These are phyloP conservation scores for Eupsittula cactorum DNA, from an alignment of 2,113 vertebrate species.

Conservation along the genomic window DNA sequence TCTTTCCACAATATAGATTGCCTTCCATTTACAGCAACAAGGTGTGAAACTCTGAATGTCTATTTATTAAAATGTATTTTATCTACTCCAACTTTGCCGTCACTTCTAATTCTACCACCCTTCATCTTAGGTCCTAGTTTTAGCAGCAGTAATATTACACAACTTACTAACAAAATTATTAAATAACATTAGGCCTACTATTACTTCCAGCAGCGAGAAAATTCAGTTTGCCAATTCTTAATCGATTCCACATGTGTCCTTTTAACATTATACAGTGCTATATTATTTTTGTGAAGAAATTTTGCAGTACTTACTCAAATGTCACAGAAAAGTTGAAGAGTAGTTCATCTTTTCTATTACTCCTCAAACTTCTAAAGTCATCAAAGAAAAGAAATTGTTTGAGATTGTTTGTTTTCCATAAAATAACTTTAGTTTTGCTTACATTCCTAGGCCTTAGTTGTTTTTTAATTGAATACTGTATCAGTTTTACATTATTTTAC, in stretches of 20 bases:
- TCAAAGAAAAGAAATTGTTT: background rate
- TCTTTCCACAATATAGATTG: background rate
- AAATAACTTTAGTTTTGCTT: background rate
- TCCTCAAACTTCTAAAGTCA: background rate
- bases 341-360: background rate
- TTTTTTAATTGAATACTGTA: background rate
- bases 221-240: background rate
- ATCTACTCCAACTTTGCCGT: background rate
- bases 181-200: background rate
- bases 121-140: background rate
- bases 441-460: background rate
- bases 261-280: background rate
- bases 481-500: constrained; percentile 18
- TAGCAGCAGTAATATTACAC: background rate
- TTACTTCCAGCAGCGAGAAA: background rate
- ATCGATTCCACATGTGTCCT: background rate
- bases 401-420: background rate
- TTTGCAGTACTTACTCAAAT: background rate
- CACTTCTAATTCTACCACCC: background rate
- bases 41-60: background rate
- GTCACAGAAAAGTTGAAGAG: background rate
- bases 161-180: background rate
- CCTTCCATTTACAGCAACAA: background rate
- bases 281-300: background rate
- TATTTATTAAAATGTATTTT: background rate